Conservation (phyloP, 1,140 invertebrate species). For the Drosophila oshimai region DNA sequence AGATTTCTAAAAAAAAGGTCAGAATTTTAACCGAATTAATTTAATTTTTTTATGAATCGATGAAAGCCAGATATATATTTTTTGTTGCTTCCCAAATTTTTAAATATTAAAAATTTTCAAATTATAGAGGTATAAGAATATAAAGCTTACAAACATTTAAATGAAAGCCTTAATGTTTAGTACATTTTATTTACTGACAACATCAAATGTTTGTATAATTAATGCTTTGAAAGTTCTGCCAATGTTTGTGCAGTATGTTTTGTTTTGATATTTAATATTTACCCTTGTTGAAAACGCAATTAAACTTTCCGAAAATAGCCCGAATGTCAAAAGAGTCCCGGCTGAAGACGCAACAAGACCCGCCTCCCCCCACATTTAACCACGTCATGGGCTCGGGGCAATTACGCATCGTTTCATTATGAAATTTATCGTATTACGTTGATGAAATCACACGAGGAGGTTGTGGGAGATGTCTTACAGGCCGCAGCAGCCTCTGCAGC, state of each 20-base stretch:
- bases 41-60: too few species aligned
- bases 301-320: constrained; percentile 5
- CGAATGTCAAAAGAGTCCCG: not conserved
- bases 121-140: too few species aligned
- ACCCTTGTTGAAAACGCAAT: not conserved
- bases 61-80: too few species aligned
- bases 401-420: constrained; percentile 77
- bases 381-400: constrained; percentile 23
- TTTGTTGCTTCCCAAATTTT: too few species aligned
- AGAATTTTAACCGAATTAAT: too few species aligned
- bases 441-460: constrained; percentile 70
- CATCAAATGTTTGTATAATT: too few species aligned
- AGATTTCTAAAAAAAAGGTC: too few species aligned
- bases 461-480: constrained; percentile 28
- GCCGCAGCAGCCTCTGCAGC: not conserved
- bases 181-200: too few species aligned
- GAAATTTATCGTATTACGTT: constrained; percentile 78
- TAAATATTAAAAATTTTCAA: not conserved
- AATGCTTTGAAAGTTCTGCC: not conserved
- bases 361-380: not conserved
- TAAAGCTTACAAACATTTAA: too few species aligned
- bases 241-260: constrained; percentile 23
- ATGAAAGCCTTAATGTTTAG: too few species aligned
- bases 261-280: constrained; percentile 15
- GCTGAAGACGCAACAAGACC: not conserved